Base-by-base conservation (phyloP, 2,113 vertebrate species). In the Hippopotamus amphibius region DNA sequence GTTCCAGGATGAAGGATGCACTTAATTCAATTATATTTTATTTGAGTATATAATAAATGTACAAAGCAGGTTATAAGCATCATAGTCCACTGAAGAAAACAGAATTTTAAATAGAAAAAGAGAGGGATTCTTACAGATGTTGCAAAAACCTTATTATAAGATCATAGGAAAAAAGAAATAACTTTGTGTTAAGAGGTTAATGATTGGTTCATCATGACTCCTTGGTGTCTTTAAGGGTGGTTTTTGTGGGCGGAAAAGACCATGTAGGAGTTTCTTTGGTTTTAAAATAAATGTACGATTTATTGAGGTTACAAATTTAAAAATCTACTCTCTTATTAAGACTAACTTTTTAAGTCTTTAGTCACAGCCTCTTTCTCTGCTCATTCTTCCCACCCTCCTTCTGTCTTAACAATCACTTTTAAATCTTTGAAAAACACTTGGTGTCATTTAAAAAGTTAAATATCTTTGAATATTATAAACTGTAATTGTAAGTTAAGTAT, bases 251-350 rank as follows among this genome's bases (percentile, higher is more conserved):
- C 57, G 69, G 48, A 69, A 91, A 93, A 90, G 37, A 50, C 0
- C 28, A 61, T 24, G 19, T 82, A 87, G 10, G 46, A 86, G 12
- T 84, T 69, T 0, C 33, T 79, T 83, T 83, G 33, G 3, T 2
- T 92, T 89, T 90, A 86, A 85, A 96, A 53, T 93, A 86, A 95
- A 79, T 79, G 1, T 24, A 26, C 1, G 74, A 50, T 37, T 89
- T 79, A 92, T 91, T 90, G 86, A 97, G 80, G 3, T 83, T 85
- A 76, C 15, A 95, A 91, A 80, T 93, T 6, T 88, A 91, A 96
- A 95, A n/a, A 37, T 33, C 37, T 41, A 21, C 24, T 87, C 5
- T 7, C 19, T 79, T 74, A 43, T 43, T 86, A 69, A 89, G 61
- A 46, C 61, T 89, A 22, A 61, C 13, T 69, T 81, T 82, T 41